Evolutionary conservation across 2,888 invertebrate species (phyloP).

Genomic region (Erebia epiphron): DNA sequence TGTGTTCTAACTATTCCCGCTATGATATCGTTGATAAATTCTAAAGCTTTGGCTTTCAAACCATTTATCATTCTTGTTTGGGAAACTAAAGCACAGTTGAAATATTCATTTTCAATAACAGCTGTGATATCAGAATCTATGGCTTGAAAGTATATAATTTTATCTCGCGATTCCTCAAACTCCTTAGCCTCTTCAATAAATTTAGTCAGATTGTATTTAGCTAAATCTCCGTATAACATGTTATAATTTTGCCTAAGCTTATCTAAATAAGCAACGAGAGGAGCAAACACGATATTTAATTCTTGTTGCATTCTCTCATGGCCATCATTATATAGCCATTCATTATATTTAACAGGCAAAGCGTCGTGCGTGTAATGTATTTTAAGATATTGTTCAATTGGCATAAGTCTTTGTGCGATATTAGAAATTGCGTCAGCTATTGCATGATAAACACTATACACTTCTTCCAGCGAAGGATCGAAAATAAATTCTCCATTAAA

Average conservation of each 20-base stretch:
- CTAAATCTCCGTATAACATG: conserved; percentile 79
- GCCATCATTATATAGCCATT: conserved; percentile 79
- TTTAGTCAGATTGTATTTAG: conserved; percentile 67
- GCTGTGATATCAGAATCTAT: conserved; percentile 84
- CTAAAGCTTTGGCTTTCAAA: conserved; percentile 82
- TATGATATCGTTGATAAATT: conserved; percentile 84
- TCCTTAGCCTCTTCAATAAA: conserved; percentile 78
- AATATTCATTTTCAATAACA: conserved; percentile 86
- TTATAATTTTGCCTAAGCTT: conserved; percentile 80
- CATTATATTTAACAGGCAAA: conserved; percentile 83
- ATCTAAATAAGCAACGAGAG: conserved; percentile 81
- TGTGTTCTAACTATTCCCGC: conserved; percentile 85
- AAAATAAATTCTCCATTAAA: conserved; percentile 82
- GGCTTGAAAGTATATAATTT: conserved; percentile 84
- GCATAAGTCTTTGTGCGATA: conserved; percentile 83
- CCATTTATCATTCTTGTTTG: conserved; percentile 85
- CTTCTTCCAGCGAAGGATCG: conserved; percentile 81
- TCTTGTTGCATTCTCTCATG: conserved; percentile 77
- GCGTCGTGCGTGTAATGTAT: conserved; percentile 70
- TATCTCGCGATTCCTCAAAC: conserved; percentile 84
- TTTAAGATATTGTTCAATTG: conserved; percentile 79
- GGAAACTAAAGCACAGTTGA: conserved; percentile 84
- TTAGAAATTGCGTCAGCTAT: conserved; percentile 82
- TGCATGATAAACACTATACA: conserved; percentile 82
- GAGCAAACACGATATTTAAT: conserved; percentile 79